Conservation (phyloP, 37 sponge, comb jelly and placozoan species). For the Spongilla lacustris region DNA sequence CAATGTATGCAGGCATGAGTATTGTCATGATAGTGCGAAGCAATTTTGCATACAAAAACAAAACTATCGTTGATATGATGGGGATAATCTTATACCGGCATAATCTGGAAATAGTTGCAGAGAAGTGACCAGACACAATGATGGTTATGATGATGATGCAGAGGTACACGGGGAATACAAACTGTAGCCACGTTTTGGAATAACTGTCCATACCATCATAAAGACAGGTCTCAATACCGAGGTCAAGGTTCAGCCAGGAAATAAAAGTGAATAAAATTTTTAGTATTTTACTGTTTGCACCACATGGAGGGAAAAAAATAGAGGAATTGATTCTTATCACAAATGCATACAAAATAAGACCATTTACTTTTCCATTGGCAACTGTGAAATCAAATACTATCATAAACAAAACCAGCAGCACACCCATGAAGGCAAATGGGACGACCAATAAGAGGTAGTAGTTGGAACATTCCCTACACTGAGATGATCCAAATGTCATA, state of each 20-base stretch:
- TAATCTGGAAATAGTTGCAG: conserved; percentile 5
- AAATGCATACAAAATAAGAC: conserved; percentile 35
- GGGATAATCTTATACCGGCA: conserved; percentile 38
- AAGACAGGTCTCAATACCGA: conserved; percentile 16
- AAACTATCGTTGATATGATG: conserved; percentile 38
- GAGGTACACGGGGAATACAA: conserved; percentile 41
- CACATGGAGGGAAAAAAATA: conserved; percentile 3
- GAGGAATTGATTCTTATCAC: not conserved
- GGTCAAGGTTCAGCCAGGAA: conserved; percentile 29
- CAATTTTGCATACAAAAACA: conserved; percentile 44
- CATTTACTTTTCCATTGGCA: conserved; percentile 12
- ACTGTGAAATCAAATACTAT: conserved; percentile 9
- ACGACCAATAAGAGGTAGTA: conserved; percentile 2
- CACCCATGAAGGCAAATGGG: conserved; percentile 12
- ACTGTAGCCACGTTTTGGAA: conserved; percentile 31
- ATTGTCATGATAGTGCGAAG: not conserved
- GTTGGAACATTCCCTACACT: conserved; percentile 27
- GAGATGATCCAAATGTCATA: not conserved
- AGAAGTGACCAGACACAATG: conserved; percentile 7
- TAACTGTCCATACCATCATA: conserved; percentile 26
- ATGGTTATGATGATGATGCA: no score
- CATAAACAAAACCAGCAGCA: conserved; percentile 7
- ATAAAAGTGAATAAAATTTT: not conserved
- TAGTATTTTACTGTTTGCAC: not conserved
- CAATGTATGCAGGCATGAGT: not conserved